phyloP scores from a whole-genome alignment of 1,140 invertebrate genomes.

The Drosophila micromelanica region DNA sequence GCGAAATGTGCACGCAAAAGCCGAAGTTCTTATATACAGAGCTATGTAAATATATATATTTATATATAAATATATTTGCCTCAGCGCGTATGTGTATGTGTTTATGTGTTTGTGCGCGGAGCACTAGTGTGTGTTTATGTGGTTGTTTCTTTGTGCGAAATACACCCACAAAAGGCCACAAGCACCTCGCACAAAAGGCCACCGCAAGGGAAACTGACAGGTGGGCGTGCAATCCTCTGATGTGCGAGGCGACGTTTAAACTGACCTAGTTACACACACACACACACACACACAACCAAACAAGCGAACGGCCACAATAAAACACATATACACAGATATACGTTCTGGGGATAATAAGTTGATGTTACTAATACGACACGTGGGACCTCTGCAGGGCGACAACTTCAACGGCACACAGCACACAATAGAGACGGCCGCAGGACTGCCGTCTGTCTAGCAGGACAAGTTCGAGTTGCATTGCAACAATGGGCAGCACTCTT shows the following conservation, averaged over 20 bases:
- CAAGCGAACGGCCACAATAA: constrained; percentile 13
- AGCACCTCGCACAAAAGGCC: constrained; percentile 54
- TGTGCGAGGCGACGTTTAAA: constrained; percentile 46
- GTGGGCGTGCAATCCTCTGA: constrained; percentile 63
- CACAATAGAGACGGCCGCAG: constrained; percentile 7
- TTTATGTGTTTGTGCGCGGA: neutral
- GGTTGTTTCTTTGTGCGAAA: constrained; percentile 46
- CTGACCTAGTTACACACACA: constrained; percentile 62
- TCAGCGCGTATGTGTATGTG: neutral
- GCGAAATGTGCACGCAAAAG: constrained; percentile 77
- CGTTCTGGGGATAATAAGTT: constrained; percentile 30
- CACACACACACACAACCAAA: constrained; percentile 1
- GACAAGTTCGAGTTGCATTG: constrained; percentile 67
- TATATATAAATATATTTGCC: neutral
- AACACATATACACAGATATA: neutral
- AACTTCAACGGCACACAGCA: constrained; percentile 35
- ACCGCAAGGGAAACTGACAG: constrained; percentile 56
- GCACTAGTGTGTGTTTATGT: constrained; percentile 16
- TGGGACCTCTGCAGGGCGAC: constrained; percentile 50
- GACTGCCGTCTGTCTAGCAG: constrained; percentile 32
- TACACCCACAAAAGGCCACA: constrained; percentile 63
- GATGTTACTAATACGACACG: constrained; percentile 74
- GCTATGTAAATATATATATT: neutral
- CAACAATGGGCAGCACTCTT: constrained; percentile 46
- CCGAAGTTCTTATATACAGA: constrained; percentile 30